These are phyloP conservation scores for Mycteria americana DNA, from an alignment of 2,797 vertebrate species.

Conservation along the genomic window DNA sequence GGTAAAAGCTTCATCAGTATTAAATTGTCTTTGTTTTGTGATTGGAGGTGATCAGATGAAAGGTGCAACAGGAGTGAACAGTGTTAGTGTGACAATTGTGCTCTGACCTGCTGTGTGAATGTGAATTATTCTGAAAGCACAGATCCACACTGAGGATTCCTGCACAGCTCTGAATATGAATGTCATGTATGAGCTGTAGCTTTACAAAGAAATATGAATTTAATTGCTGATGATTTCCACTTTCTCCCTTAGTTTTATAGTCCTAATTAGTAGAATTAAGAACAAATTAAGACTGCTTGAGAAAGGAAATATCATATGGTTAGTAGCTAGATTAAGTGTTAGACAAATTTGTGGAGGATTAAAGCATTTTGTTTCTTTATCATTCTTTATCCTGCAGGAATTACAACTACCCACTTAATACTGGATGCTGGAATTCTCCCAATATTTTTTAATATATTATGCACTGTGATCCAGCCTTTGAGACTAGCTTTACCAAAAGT, in stretches of 20 bases:
- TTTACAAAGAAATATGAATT: neutral
- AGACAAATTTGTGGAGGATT: constrained; percentile 64
- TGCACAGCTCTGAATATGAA: neutral
- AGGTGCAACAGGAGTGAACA: neutral
- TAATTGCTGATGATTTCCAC: neutral
- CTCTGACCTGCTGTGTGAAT: neutral
- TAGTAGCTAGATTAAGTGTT: constrained; percentile 65
- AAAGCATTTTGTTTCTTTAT: constrained; percentile 70
- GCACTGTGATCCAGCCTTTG: constrained; percentile 27
- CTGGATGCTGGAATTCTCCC: constrained; percentile 53
- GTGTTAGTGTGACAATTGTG: neutral
- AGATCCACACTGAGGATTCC: neutral
- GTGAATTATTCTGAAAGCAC: neutral
- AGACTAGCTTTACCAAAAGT: constrained; percentile 41
- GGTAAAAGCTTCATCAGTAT: neutral
- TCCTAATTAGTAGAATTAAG: constrained; percentile 52
- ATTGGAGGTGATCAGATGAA: neutral
- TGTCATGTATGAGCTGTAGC: neutral
- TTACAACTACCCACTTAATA: constrained; percentile 68
- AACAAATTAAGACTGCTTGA: constrained; percentile 29
- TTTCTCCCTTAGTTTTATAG: neutral
- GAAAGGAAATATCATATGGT: constrained; percentile 58
- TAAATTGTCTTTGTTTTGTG: neutral
- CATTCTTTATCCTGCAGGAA: constrained; percentile 64
- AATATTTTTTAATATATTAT: constrained; percentile 65